A percentile compares a stretch with the other conserved stretches of the same genome.
These are phyloP conservation scores for Lasaia peninsularis DNA, from an alignment of 1,140 invertebrate genomes.

Conservation along the genomic window DNA sequence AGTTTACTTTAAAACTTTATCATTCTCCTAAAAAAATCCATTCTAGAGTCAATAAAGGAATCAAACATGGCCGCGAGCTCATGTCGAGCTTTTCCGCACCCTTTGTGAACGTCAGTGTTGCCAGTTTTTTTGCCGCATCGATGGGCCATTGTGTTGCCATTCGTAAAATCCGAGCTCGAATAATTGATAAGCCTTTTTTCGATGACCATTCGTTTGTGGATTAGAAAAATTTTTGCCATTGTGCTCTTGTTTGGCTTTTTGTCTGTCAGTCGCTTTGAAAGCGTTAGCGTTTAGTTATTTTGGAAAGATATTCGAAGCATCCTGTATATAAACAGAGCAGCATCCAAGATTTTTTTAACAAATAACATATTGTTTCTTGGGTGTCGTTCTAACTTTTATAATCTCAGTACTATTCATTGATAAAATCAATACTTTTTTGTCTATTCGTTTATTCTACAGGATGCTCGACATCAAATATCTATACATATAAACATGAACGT, in stretches of 20 bases:
- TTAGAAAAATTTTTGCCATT: slow-evolving; percentile 44
- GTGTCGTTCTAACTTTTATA: too few relatives aligned
- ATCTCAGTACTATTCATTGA: too few relatives aligned
- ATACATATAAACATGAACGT: too few relatives aligned
- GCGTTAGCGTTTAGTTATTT: not conserved
- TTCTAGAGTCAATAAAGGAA: slow-evolving; percentile 5
- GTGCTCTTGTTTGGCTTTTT: slow-evolving; percentile 20
- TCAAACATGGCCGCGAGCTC: slow-evolving; percentile 17
- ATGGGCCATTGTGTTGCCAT: slow-evolving; percentile 56
- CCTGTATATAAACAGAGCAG: not conserved
- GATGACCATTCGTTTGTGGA: slow-evolving; percentile 46
- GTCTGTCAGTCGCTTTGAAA: slow-evolving; percentile 3
- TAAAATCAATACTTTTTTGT: too few relatives aligned
- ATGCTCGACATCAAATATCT: too few relatives aligned
- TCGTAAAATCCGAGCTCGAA: slow-evolving; percentile 48
- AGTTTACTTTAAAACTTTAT: not conserved
- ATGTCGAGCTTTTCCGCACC: slow-evolving; percentile 38
- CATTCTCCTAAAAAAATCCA: not conserved
- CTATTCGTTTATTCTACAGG: too few relatives aligned
- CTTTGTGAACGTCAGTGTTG: slow-evolving; percentile 55
- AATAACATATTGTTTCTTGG: too few relatives aligned
- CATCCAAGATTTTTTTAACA: too few relatives aligned
- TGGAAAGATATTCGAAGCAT: slow-evolving; percentile 8
- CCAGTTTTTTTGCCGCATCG: slow-evolving; percentile 55
- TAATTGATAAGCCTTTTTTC: slow-evolving; percentile 52